Conservation (phyloP, 2,797 vertebrate genomes). For the Enteromius thamalakanensis region DNA sequence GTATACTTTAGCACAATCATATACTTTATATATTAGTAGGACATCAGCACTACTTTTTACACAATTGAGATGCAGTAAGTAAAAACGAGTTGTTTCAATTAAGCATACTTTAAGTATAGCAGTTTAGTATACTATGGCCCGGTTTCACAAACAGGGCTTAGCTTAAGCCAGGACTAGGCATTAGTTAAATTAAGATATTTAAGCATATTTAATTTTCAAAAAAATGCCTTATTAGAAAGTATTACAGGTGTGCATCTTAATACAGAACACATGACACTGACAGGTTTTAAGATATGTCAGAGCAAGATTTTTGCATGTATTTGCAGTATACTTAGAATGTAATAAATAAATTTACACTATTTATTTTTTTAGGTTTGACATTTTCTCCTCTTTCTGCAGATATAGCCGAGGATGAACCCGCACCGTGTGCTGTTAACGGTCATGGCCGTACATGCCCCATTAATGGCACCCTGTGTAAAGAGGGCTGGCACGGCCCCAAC, state of each 20-base stretch:
- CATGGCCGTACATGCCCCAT: conserved; percentile 90
- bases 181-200: too few relatives aligned
- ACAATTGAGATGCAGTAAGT: neutral
- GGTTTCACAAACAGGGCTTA: too few relatives aligned
- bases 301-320: neutral
- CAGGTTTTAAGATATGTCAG: too few relatives aligned
- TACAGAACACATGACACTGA: too few relatives aligned
- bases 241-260: too few relatives aligned
- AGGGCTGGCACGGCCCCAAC: conserved; percentile 96
- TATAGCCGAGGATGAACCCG: conserved; percentile 90
- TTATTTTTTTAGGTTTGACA: neutral
- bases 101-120: neutral
- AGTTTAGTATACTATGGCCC: neutral
- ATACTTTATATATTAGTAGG: neutral
- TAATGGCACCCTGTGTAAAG: conserved; percentile 92
- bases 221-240: too few relatives aligned
- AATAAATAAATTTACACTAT: neutral
- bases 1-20: neutral
- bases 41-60: neutral
- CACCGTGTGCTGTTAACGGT: conserved; percentile 96
- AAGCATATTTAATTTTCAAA: too few relatives aligned
- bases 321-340: neutral
- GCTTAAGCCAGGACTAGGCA: too few relatives aligned
- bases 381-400: conserved; percentile 70
- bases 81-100: neutral